Base-by-base conservation (phyloP, 2,797 vertebrate genomes). In the Lepus townsendii region DNA sequence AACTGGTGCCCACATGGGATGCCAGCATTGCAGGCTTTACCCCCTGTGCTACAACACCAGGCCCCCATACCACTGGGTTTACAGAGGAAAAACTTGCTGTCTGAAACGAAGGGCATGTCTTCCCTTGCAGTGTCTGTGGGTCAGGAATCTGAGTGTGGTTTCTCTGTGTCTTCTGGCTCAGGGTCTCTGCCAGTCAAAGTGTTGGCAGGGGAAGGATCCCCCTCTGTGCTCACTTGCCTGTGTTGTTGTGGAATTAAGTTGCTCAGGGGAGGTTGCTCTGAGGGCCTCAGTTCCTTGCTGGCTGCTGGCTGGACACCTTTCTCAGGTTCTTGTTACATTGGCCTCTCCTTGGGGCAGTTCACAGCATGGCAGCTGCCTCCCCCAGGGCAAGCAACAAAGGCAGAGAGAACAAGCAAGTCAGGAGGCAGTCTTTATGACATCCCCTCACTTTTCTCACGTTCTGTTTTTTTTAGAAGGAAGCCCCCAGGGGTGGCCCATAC, bases 201-300 rank as follows among this genome's bases (percentile, higher is more conserved):
- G 42, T 52, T n/a, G 20, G 13, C 60, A 26, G 9, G 35, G 50
- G 14, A 16, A 75, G 88, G 35, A 5, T 84, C 5, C 26, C 0
- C 4, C 1, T 20, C 24, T n/a, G 42, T 2, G 62, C 63, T 57
- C 19, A 76, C 62, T 83, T 62, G 19, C 0, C 2, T 38, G 50
- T 47, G 7, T 60, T 50, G 3, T 35, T 19, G 80, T 26, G 47
- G 17, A 13, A 82, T 68, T 72, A 12, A 24, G 42, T 35, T 69
- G 63, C 8, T 76, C 17, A 52, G 13, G n/a, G 22, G 26, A 22
- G 86, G 27, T 17, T n/a, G 66, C 47, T 54, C 30, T 26, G 14
- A 63, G 35, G 38, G 13, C 63, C 78, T 96, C 65, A 22, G 65
- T 60, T 89, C 17, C 80, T 91, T 63, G 38, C 38, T 94, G 71